phyloP scores from a whole-genome alignment of 2,797 vertebrate species.

The Ctenosaura bakeri region DNA sequence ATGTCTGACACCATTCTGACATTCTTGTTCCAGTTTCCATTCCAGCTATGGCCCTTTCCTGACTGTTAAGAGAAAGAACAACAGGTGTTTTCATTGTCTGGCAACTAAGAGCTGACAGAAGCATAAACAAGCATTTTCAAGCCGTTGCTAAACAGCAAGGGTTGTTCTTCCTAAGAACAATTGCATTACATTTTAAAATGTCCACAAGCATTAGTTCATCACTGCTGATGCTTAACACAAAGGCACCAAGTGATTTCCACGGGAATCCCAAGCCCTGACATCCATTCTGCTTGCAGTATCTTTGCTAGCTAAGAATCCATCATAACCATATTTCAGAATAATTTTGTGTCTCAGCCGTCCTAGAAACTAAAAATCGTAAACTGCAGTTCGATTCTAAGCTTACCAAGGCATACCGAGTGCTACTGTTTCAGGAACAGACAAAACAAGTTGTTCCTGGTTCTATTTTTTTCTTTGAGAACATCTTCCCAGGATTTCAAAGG shows the following conservation, averaged over 20 bases:
- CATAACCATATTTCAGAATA: slow-evolving; percentile 6
- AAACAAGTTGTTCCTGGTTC: neutral
- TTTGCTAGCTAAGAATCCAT: neutral
- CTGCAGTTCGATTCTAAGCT: slow-evolving; percentile 7
- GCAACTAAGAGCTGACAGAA: neutral
- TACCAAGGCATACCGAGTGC: neutral
- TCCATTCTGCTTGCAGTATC: neutral
- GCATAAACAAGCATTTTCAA: neutral
- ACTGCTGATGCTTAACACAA: neutral
- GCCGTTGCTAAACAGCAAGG: neutral
- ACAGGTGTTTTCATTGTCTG: neutral
- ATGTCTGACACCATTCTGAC: neutral
- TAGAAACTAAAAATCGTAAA: neutral
- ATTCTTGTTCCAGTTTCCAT: neutral
- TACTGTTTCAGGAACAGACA: neutral
- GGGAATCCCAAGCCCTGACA: neutral
- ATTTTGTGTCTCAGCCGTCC: neutral
- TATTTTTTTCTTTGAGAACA: too few species aligned
- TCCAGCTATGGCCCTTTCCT: neutral
- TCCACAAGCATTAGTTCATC: neutral
- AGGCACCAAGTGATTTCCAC: neutral
- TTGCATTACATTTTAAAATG: neutral
- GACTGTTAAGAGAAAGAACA: neutral
- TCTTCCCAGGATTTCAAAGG: neutral
- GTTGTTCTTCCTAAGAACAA: neutral